Evolutionary conservation across 2,888 invertebrate species (phyloP).

Genomic region (Hecatera dysodea): DNA sequence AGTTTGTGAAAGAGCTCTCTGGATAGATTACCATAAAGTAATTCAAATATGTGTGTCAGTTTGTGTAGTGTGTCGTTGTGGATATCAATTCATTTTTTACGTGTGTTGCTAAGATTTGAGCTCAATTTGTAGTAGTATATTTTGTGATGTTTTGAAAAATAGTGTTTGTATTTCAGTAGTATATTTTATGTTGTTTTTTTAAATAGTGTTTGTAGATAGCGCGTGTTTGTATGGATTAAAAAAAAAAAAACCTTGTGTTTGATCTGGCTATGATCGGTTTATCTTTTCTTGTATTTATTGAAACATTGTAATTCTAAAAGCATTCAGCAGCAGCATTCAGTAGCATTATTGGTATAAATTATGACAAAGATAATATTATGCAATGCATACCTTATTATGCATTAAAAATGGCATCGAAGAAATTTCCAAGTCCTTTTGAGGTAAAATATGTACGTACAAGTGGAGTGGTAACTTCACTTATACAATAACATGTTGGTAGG

Average conservation of each 20-base stretch:
- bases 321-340: too few relatives aligned
- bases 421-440: too few relatives aligned
- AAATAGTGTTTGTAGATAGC: not conserved
- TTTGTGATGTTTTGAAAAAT: constrained; percentile 3
- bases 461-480: too few relatives aligned
- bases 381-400: too few relatives aligned
- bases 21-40: not conserved
- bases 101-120: not conserved
- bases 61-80: not conserved
- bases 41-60: not conserved
- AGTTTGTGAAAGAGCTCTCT: not conserved
- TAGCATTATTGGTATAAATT: too few relatives aligned
- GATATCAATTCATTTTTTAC: not conserved
- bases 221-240: not conserved
- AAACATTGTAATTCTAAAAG: too few relatives aligned
- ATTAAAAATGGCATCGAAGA: too few relatives aligned
- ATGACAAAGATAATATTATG: too few relatives aligned
- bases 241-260: constrained; percentile 37
- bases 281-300: not conserved
- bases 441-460: too few relatives aligned
- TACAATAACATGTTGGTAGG: too few relatives aligned
- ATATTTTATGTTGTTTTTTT: not conserved
- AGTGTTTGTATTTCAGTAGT: not conserved
- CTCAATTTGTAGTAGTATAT: constrained; percentile 7
- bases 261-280: not conserved